Evolutionary conservation across 2,797 vertebrate genomes (phyloP).

Genomic region (Sebastes taczanowskii): DNA sequence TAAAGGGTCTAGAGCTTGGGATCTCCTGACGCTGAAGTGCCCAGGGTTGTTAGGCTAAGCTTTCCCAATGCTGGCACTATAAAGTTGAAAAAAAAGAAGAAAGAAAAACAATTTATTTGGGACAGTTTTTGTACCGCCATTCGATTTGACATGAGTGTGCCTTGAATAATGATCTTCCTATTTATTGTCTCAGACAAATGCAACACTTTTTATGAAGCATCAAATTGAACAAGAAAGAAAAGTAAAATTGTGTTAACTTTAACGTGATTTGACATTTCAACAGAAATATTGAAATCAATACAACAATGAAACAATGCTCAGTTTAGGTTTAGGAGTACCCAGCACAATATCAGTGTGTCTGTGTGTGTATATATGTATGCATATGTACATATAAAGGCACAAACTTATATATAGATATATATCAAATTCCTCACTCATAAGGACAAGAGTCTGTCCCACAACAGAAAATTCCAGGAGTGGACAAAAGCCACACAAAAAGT

Average conservation of each 20-base stretch:
- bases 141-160: slow-evolving; percentile 98
- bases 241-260: slow-evolving; percentile 56
- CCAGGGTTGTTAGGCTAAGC: slow-evolving; percentile 90
- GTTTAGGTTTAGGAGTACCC: slow-evolving; percentile 88
- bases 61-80: slow-evolving; percentile 96
- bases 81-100: slow-evolving; percentile 73
- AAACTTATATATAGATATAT: slow-evolving; percentile 79
- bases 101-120: slow-evolving; percentile 85
- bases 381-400: slow-evolving; percentile 83
- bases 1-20: slow-evolving; percentile 87
- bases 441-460: slow-evolving; percentile 68
- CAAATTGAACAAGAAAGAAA: slow-evolving; percentile 59
- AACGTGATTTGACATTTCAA: slow-evolving; percentile 66
- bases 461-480: slow-evolving; percentile 61
- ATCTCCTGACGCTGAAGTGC: slow-evolving; percentile 92
- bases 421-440: slow-evolving; percentile 75
- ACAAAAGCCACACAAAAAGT: slow-evolving; percentile 73
- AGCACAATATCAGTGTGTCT: slow-evolving; percentile 88
- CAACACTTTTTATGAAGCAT: slow-evolving; percentile 85
- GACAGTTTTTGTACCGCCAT: slow-evolving; percentile 96
- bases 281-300: slow-evolving; percentile 79
- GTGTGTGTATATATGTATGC: slow-evolving; percentile 83
- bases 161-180: slow-evolving; percentile 99
- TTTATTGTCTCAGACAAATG: slow-evolving; percentile 96
- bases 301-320: slow-evolving; percentile 82